These are phyloP conservation scores for Ptilorrhoa leucosticta DNA, from an alignment of 2,113 vertebrate species.

Conservation along the genomic window DNA sequence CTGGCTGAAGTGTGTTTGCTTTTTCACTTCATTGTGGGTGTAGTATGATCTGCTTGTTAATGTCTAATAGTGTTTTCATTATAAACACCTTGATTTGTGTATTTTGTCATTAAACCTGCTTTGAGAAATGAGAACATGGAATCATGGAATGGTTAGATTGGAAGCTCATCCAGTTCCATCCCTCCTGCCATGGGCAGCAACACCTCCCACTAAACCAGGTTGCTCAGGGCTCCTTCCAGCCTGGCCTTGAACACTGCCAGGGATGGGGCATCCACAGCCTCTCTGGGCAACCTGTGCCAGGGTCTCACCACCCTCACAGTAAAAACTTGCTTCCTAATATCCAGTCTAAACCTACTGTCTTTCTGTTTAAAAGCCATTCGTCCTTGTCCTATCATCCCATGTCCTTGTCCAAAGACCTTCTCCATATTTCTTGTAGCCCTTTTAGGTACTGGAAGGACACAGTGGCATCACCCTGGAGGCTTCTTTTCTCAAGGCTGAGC, in stretches of 20 bases:
- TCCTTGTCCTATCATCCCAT: background rate
- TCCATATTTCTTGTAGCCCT: background rate
- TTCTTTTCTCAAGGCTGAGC: background rate
- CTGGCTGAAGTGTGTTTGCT: background rate
- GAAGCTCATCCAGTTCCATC: background rate
- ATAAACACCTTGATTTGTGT: background rate
- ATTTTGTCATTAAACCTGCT: background rate
- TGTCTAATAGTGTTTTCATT: background rate
- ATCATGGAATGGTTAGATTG: background rate
- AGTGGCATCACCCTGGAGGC: background rate
- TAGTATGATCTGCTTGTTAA: background rate
- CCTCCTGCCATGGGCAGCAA: background rate
- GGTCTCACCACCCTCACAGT: background rate
- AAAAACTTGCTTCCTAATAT: background rate
- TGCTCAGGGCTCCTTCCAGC: background rate
- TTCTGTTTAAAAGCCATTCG: background rate
- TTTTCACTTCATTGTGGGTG: background rate
- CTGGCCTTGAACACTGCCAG: background rate
- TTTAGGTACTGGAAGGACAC: background rate
- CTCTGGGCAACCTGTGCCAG: background rate
- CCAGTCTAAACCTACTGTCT: background rate
- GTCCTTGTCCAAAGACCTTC: background rate
- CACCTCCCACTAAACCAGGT: background rate
- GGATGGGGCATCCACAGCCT: background rate
- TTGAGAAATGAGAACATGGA: background rate